These are phyloP conservation scores for Pseudolycoriella hygida DNA, from an alignment of 2,888 invertebrate genomes.

Conservation along the genomic window DNA sequence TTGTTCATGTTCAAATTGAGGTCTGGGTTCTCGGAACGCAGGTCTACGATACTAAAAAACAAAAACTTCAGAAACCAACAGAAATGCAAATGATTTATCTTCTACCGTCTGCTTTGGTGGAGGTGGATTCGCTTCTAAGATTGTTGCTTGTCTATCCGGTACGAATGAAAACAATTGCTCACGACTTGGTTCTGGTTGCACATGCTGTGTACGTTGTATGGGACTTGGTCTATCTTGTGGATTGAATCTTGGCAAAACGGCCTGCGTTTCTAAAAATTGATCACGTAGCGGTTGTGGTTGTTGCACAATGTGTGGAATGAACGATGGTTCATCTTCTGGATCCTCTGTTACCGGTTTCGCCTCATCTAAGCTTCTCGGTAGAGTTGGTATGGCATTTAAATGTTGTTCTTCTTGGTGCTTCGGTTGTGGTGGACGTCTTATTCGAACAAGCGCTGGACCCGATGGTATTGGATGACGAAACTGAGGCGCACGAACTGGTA, in stretches of 20 bases:
- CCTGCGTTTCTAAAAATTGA: background rate
- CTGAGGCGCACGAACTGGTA: conserved; percentile 20
- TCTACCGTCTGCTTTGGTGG: background rate
- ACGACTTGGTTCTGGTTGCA: conserved; percentile 15
- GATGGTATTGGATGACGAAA: conserved; percentile 21
- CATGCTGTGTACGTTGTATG: conserved; percentile 4
- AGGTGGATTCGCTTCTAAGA: conserved; percentile 27
- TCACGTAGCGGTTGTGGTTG: conserved; percentile 23
- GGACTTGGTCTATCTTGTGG: conserved; percentile 17
- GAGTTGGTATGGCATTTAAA: conserved; percentile 30
- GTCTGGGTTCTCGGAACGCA: conserved; percentile 33
- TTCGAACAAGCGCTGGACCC: conserved; percentile 14
- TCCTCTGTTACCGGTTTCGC: conserved; percentile 51
- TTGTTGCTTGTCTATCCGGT: conserved; percentile 17
- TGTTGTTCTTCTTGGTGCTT: conserved; percentile 14
- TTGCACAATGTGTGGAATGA: conserved; percentile 31
- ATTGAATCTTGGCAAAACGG: background rate
- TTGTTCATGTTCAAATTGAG: conserved; percentile 30
- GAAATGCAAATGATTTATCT: background rate
- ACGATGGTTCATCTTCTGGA: conserved; percentile 42
- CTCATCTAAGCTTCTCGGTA: conserved; percentile 21
- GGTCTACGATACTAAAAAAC: conserved; percentile 25
- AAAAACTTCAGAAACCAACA: too few relatives aligned
- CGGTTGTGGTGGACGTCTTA: conserved; percentile 23
- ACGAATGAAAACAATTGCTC: conserved; percentile 17